Conservation (phyloP, 2,797 vertebrate species). For the Muraenolepis orangiensis region DNA sequence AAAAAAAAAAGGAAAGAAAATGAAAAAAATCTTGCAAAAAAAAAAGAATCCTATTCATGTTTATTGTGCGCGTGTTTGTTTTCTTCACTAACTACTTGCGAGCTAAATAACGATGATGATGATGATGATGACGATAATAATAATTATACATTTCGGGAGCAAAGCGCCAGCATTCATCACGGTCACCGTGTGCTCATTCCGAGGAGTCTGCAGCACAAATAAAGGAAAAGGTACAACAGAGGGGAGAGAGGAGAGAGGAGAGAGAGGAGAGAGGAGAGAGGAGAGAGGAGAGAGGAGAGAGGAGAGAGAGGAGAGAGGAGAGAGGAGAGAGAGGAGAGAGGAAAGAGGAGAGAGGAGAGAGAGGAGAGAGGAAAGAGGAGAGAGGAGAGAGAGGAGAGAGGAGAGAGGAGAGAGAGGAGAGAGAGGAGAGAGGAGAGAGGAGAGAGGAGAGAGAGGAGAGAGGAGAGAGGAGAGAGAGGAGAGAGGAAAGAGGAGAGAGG, state of each 20-base stretch:
- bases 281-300: slow-evolving; percentile 36
- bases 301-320: slow-evolving; percentile 46
- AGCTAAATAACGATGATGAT: not conserved
- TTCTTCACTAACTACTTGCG: slow-evolving; percentile 9
- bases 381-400: slow-evolving; percentile 36
- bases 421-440: slow-evolving; percentile 38
- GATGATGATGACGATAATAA: not conserved
- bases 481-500: slow-evolving; percentile 38
- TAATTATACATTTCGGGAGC: slow-evolving; percentile 18
- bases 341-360: slow-evolving; percentile 41
- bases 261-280: slow-evolving; percentile 42
- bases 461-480: slow-evolving; percentile 41
- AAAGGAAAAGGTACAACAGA: slow-evolving; percentile 30
- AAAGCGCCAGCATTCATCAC: slow-evolving; percentile 41
- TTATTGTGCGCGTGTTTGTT: no score
- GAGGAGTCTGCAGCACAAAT: slow-evolving; percentile 15
- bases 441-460: slow-evolving; percentile 39
- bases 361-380: slow-evolving; percentile 41
- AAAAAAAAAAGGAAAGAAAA: not conserved
- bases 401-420: slow-evolving; percentile 42
- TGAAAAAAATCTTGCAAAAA: not conserved
- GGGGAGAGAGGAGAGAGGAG: slow-evolving; percentile 38
- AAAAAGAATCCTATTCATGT: not conserved
- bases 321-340: slow-evolving; percentile 36
- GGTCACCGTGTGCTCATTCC: slow-evolving; percentile 48